Evolutionary conservation across 2,797 vertebrate genomes (phyloP).

Genomic region (Poeciliopsis gracilis): DNA sequence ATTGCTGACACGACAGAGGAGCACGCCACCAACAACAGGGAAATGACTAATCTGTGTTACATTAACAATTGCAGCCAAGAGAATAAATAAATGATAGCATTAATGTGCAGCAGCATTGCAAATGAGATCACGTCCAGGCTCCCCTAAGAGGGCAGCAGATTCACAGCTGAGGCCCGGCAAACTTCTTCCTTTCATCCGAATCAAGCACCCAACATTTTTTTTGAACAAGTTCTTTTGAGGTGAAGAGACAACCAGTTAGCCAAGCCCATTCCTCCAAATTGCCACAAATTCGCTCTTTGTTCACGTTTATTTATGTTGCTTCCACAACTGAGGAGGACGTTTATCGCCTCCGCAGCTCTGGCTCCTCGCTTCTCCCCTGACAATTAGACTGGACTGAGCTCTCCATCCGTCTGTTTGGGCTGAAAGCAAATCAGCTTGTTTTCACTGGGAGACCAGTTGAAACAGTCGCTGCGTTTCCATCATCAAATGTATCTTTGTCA

Average conservation of each 20-base stretch:
- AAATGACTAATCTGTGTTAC: neutral
- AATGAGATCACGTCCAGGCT: conserved; percentile 11
- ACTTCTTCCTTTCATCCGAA: conserved; percentile 51
- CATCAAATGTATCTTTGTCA: too few relatives aligned
- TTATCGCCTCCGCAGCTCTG: conserved; percentile 33
- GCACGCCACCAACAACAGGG: neutral
- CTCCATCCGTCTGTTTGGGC: conserved; percentile 45
- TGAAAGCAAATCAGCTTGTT: conserved; percentile 62
- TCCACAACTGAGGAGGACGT: conserved; percentile 53
- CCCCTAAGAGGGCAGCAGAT: conserved; percentile 32
- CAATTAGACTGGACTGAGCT: conserved; percentile 54
- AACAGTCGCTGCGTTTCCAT: neutral
- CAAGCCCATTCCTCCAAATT: conserved; percentile 55
- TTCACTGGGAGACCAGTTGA: conserved; percentile 44
- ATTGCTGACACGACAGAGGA: neutral
- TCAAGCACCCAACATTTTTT: conserved; percentile 52
- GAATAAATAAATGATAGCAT: conserved; percentile 6
- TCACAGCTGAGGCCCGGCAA: conserved; percentile 35
- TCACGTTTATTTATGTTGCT: conserved; percentile 58
- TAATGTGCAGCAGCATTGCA: neutral
- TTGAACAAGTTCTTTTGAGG: conserved; percentile 43
- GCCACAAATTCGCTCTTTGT: conserved; percentile 62
- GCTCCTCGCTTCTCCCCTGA: conserved; percentile 28
- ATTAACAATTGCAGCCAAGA: neutral
- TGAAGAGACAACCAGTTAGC: conserved; percentile 52